Evolutionary conservation across 1,140 invertebrate genomes (phyloP).

Genomic region (Sinonovacula constricta): DNA sequence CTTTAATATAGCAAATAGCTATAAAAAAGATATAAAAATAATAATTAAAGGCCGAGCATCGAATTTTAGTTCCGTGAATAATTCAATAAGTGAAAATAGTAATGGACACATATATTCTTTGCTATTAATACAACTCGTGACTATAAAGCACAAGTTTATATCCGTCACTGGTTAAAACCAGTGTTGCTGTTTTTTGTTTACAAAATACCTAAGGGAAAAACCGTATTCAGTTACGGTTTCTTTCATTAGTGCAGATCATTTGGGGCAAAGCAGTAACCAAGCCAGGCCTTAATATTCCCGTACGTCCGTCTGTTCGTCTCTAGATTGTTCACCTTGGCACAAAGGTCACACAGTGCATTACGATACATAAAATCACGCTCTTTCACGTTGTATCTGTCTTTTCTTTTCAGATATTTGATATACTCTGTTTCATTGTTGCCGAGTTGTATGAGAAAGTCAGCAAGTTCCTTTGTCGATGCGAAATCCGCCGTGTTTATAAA

Average conservation of each 20-base stretch:
- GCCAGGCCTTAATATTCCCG: constrained; percentile 9
- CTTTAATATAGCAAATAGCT: too few species aligned
- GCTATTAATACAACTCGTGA: too few species aligned
- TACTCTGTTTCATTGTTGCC: constrained; percentile 70
- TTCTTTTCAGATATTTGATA: constrained; percentile 70
- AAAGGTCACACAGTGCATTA: constrained; percentile 44
- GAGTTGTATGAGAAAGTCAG: constrained; percentile 79
- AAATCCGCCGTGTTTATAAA: constrained; percentile 84
- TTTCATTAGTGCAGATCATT: constrained; percentile 7
- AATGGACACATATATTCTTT: too few species aligned
- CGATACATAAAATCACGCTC: constrained; percentile 18
- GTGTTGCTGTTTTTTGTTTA: too few species aligned
- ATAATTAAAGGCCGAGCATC: too few species aligned
- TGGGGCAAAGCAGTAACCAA: constrained; percentile 12
- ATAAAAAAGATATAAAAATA: too few species aligned
- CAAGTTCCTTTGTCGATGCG: constrained; percentile 79
- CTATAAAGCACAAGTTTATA: too few species aligned
- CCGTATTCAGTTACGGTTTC: too few species aligned
- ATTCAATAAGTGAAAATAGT: too few species aligned
- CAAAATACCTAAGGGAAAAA: too few species aligned
- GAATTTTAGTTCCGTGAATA: too few species aligned
- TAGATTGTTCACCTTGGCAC: constrained; percentile 41
- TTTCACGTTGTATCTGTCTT: constrained; percentile 57
- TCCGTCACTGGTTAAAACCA: too few species aligned
- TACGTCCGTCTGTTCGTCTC: constrained; percentile 21